These are phyloP conservation scores for Melopsittacus undulatus DNA, from an alignment of 2,797 vertebrate genomes.

Conservation along the genomic window DNA sequence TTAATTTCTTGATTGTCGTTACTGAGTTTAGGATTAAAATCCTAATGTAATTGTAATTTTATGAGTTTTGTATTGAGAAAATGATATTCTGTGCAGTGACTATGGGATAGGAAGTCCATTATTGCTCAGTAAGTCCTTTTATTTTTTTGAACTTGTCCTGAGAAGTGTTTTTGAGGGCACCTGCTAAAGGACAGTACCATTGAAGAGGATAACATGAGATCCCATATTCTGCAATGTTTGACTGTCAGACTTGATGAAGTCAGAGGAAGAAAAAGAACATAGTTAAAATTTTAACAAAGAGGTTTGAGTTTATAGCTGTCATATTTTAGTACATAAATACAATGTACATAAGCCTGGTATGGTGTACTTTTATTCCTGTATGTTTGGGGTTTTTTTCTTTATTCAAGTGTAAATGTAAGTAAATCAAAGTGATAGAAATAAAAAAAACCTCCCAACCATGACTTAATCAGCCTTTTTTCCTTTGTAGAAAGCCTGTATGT, in stretches of 20 bases:
- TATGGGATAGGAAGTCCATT: background rate
- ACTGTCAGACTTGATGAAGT: background rate
- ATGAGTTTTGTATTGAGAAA: background rate
- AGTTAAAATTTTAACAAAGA: background rate
- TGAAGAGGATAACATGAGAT: background rate
- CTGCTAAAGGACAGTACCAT: background rate
- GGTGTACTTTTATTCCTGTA: background rate
- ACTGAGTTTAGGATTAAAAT: background rate
- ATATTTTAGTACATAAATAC: background rate
- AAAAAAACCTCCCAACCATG: background rate
- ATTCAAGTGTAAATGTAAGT: background rate
- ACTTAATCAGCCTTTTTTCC: background rate
- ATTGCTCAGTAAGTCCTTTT: background rate
- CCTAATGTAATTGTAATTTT: background rate
- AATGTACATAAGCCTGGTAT: background rate
- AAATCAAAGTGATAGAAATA: background rate
- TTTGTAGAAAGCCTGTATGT: constrained; percentile 76
- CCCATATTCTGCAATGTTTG: background rate
- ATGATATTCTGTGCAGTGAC: background rate
- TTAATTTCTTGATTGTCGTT: background rate
- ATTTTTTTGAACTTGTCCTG: background rate
- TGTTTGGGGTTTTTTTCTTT: background rate
- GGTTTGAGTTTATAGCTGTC: background rate
- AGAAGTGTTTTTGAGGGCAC: background rate
- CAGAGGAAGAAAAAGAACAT: background rate